Evolutionary conservation across 2,797 vertebrate species (phyloP), one percentile per base, ranked within the genome.

Genomic region (Syngnathus acus): DNA sequence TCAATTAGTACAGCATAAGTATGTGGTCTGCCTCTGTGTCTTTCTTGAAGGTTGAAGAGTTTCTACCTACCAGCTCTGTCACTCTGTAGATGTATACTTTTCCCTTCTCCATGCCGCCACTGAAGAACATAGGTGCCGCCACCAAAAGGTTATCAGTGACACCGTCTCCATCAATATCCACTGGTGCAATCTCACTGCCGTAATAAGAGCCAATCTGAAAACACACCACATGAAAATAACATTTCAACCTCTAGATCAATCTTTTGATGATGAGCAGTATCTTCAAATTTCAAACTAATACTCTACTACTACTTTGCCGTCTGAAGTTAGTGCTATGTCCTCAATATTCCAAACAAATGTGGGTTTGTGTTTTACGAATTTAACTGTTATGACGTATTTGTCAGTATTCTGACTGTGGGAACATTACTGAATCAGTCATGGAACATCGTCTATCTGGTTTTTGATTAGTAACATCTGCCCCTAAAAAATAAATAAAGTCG

Each of bases 111-210:
- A 94, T 75, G 72, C 95, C 94, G 72, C 92, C 92, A 0, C 92
- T 96, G 91, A 98, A 98, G 86, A 91, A 98, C 97, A 98, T 99
- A n/a, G 97, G 97, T 0, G 97, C 96, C 6, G 93, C 95, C 81
- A 99, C 95, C 83, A 99, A 84, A 64, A 99, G 87, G 17, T 93
- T 88, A 3, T 99, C 97, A 0, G 95, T 98, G 68, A 95, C 65
- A 0, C 93, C 93, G 0, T 99, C 94, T 0, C 91, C 89, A 0
- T 99, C 85, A 0, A 93, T 88, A 0, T 99, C 97, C 53, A 96
- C 53, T 0, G 97, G 92, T 10, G 84, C 92, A 72, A 99, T 95
- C 90, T 98, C 97, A 13, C 97, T 95, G 76, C 97, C 97, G 0
- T 91, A 99, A 86, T 99, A 99, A 48, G 97, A 98, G 51, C 97